Evolutionary conservation across 2,113 vertebrate genomes (phyloP).

Genomic region (Cygnus buccinator): DNA sequence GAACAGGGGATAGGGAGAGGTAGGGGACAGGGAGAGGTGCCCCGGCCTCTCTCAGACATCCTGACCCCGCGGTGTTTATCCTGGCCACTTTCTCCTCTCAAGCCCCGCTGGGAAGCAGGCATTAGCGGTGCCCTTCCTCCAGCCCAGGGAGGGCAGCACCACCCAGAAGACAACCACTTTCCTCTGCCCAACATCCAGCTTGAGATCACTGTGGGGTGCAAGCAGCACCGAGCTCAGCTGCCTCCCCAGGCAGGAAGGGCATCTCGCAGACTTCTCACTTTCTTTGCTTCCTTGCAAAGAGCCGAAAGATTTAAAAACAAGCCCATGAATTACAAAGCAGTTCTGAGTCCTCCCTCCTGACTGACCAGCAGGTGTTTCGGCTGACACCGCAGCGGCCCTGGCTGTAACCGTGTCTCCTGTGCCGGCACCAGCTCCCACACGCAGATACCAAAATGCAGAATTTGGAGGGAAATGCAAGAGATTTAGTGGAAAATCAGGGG

Average conservation of each 20-base stretch:
- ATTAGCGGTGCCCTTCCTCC: neutral
- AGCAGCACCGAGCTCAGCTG: neutral
- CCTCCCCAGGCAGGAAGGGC: neutral
- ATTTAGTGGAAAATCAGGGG: neutral
- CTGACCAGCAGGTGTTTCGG: neutral
- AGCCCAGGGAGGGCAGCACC: neutral
- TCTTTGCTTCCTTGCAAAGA: neutral
- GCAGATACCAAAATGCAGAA: neutral
- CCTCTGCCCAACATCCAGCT: neutral
- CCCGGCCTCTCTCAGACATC: neutral
- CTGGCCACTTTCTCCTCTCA: fast-evolving
- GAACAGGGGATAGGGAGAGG: neutral
- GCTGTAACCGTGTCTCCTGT: neutral
- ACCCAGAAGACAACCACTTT: neutral
- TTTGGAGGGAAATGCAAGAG: neutral
- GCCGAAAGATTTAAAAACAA: neutral
- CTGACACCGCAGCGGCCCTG: neutral
- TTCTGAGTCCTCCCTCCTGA: neutral
- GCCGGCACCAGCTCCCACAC: neutral
- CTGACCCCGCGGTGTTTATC: neutral
- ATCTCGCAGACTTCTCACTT: neutral
- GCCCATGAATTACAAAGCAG: neutral
- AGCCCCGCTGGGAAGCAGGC: fast-evolving
- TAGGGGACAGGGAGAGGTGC: neutral
- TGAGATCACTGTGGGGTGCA: neutral